phyloP scores from a whole-genome alignment of 2,797 vertebrate species.

The Brotula barbata region DNA sequence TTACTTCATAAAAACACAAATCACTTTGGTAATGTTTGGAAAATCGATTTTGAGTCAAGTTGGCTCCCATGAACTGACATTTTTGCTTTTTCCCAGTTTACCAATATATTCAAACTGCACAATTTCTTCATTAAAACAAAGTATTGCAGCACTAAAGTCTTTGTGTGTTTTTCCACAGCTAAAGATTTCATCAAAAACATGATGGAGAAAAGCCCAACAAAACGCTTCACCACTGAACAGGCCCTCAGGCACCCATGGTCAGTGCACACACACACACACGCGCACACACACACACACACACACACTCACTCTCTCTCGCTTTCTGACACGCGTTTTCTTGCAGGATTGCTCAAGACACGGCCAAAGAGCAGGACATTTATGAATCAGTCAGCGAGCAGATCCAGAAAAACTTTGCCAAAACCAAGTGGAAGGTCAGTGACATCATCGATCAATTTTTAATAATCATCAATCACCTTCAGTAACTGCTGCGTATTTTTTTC shows the following conservation, averaged over 20 bases:
- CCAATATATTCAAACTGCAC: too few species aligned
- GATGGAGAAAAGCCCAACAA: constrained; percentile 86
- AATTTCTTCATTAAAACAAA: too few species aligned
- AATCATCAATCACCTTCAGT: too few species aligned
- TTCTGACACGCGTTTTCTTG: neutral
- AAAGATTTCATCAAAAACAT: constrained; percentile 92
- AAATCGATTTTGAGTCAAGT: too few species aligned
- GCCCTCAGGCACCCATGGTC: constrained; percentile 91
- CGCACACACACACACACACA: neutral
- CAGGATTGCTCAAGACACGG: constrained; percentile 90
- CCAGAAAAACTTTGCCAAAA: constrained; percentile 92
- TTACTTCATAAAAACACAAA: too few species aligned
- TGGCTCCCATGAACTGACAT: too few species aligned
- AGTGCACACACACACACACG: constrained; percentile 52
- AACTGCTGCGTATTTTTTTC: too few species aligned
- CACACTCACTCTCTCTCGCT: neutral
- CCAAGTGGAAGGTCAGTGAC: constrained; percentile 91
- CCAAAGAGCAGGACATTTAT: constrained; percentile 86
- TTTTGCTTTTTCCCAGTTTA: too few species aligned
- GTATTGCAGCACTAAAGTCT: too few species aligned
- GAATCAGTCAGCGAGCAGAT: constrained; percentile 90
- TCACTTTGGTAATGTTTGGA: too few species aligned
- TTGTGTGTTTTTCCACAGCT: constrained; percentile 75
- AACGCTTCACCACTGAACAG: constrained; percentile 87
- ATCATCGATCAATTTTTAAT: too few species aligned